Percentiles rank a stretch among this genome's conserved stretches.
Evolutionary conservation across 2,797 vertebrate species (phyloP).

Genomic region (Momotus momota): DNA sequence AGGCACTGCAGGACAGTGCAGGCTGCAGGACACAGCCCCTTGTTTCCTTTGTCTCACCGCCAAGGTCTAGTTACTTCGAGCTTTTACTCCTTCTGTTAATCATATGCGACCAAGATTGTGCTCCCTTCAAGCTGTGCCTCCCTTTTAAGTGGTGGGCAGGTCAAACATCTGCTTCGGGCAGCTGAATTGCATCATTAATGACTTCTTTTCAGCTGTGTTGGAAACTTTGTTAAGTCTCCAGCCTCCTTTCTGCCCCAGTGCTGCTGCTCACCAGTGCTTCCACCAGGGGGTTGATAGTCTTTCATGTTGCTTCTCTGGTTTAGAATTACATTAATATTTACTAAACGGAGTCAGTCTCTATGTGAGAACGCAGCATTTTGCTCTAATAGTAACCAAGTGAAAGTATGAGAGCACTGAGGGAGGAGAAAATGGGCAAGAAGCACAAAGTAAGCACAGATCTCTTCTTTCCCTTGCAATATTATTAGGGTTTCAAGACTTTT

Average conservation of each 20-base stretch:
- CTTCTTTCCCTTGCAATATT: neutral
- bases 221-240: slow-evolving; percentile 8
- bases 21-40: neutral
- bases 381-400: neutral
- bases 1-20: accelerated
- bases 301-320: neutral
- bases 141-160: neutral
- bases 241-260: neutral
- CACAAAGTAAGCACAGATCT: neutral
- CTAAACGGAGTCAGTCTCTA: neutral
- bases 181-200: slow-evolving; percentile 5
- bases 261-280: neutral
- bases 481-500: neutral
- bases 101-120: neutral
- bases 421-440: neutral
- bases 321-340: neutral
- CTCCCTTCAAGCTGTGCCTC: neutral
- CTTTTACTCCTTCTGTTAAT: neutral
- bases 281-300: neutral
- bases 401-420: neutral
- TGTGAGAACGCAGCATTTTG: neutral
- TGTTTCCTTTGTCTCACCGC: neutral
- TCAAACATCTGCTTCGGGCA: slow-evolving; percentile 58
- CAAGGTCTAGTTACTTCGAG: neutral
- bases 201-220: neutral